A percentile compares a stretch with the other conserved stretches of the same genome.
phyloP scores from a whole-genome alignment of 2,113 vertebrate species.

The Carassius auratus region DNA sequence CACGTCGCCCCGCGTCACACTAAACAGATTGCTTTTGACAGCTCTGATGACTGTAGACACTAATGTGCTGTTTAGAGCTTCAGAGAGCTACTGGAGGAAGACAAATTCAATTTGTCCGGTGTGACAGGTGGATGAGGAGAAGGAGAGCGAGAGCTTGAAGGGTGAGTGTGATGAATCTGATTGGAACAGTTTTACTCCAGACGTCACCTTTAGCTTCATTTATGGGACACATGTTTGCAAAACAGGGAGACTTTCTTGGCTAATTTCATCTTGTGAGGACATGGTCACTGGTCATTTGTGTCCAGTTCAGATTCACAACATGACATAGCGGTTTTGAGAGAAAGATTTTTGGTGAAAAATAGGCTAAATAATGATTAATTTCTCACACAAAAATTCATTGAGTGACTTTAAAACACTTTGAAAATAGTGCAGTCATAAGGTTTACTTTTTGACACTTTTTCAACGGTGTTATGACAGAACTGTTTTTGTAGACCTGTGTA shows the following conservation, averaged over 20 bases:
- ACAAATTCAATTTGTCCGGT: conserved; percentile 80
- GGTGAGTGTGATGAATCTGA: conserved; percentile 35
- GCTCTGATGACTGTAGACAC: conserved; percentile 77
- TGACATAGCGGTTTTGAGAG: too few species aligned
- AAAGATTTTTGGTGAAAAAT: neutral
- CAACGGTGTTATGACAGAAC: neutral
- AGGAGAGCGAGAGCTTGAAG: conserved; percentile 28
- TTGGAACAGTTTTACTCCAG: conserved; percentile 28
- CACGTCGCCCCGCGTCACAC: conserved; percentile 56
- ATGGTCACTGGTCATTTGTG: neutral
- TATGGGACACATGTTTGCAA: conserved; percentile 67
- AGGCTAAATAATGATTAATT: neutral
- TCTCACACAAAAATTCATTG: neutral
- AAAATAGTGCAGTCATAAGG: neutral
- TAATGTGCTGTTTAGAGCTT: conserved; percentile 77
- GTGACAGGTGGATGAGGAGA: conserved; percentile 73
- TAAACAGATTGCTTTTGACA: conserved; percentile 75
- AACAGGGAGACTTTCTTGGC: conserved; percentile 65
- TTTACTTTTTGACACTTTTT: neutral
- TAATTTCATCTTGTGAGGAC: conserved; percentile 64
- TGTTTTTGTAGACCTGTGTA: neutral
- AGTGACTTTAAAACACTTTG: too few species aligned
- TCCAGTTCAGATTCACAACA: too few species aligned
- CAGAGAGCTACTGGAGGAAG: conserved; percentile 73
- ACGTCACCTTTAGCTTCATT: conserved; percentile 71